Base-by-base conservation (phyloP, 2,888 invertebrate species). In the Pteria penguin region DNA sequence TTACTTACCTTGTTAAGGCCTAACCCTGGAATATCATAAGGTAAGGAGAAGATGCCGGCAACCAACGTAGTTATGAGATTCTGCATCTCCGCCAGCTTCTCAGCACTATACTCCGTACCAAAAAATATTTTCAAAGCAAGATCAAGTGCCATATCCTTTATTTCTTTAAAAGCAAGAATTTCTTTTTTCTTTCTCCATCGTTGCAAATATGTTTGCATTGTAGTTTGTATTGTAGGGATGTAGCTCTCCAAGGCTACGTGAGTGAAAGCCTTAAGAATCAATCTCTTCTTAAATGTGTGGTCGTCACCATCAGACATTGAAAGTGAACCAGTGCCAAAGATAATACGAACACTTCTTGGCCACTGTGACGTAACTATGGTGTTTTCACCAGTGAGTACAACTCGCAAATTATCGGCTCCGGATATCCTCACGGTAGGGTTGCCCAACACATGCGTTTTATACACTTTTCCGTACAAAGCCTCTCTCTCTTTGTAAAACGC, bases 371-470 rank as follows among this genome's bases (percentile, higher is more conserved):
- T 80, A 22, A 90, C 87, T 14, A 85, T 60, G 3, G 71, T 72
- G 54, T 89, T 85, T 66, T 90, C 90, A 3, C 84, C 86, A 66
- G 77, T 78, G n/a, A 89, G 72, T 60, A 90, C 82, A 58, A 78
- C 81, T 14, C 83, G 76, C 14, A 91, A 80, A 74, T 89, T 84
- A 2, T 86, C 83, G 18, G 87, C 87, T 1, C 90, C 89, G 1
- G 84, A 79, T 26, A 91, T 84, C 4, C 89, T 81, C 14, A 91
- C 82, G 0, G 87, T 89, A 4, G 90, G 90, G 8, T 78, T 78
- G 8, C 90, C 90, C 4, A 90, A 68, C 0, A 91, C 36, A 73
- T 91, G 90, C 1, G 90, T 91, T 80, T 88, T 89, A 80, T 86
- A 91, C 18, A 91, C 82, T 4, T 75, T 68, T 22, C 91, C 91